Evolutionary conservation across 2,113 vertebrate species (phyloP), one percentile per base, ranked within the genome.

Genomic region (Telmatochromis sp.): DNA sequence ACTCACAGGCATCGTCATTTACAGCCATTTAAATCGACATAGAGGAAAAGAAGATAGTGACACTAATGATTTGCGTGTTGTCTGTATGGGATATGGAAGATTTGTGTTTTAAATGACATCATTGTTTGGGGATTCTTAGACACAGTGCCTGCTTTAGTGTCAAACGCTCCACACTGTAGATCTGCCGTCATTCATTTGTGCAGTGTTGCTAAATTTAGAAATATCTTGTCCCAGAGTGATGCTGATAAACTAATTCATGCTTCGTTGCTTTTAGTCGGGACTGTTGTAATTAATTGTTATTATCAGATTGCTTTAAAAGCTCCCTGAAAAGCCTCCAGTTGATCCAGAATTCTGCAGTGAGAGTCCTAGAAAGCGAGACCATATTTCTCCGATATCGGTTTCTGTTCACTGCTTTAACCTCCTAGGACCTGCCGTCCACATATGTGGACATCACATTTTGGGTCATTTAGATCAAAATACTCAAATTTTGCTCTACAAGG

Each of bases 371-470:
- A 65, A n/a, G 60, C 0, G 6, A 35, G 60, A 65, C 17, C 60
- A 65, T 65, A 0, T 37, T 65, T 37, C 33, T 65, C 6, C 3
- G 0, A 13, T 37, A 2, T 37, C 10, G 33, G 17, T n/a, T 65
- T 37, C 33, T 65, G 10, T 37, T 65, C 17, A 65, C 6, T 35
- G 60, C 17, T 19, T 55, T 23, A 26, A 26, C 26, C 26, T 26
- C 26, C 26, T 26, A 26, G 26, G 26, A 26, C 26, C 26, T 26
- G 26, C 4, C 26, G 26, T 26, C 26, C 26, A 26, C 26, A 26
- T 26, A 26, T 26, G 26, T 26, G 26, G 26, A 26, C 26, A 26
- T 26, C 26, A 26, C 26, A 26, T 26, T 26, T 26, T 26, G 26
- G 26, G 26, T 26, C 26, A 26, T 26, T 26, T 26, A 26, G 26